Evolutionary conservation across 1,140 invertebrate genomes (phyloP).

Genomic region (Zaprionus ornatus): DNA sequence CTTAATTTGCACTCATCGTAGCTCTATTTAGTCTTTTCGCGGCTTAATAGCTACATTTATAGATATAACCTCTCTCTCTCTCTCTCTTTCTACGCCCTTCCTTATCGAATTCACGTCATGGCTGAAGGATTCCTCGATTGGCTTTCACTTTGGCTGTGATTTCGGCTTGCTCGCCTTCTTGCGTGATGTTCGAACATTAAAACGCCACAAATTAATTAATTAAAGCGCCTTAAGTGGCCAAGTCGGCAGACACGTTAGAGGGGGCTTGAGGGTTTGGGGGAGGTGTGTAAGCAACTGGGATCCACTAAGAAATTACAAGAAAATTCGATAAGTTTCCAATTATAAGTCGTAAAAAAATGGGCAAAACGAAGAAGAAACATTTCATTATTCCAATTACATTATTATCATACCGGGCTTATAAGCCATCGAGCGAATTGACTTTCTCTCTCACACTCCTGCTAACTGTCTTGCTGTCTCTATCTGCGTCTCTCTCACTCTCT

Average conservation of each 20-base stretch:
- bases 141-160: slow-evolving; percentile 42
- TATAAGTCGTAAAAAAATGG: slow-evolving; percentile 26
- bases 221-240: slow-evolving; percentile 63
- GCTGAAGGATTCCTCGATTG: slow-evolving; percentile 42
- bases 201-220: slow-evolving; percentile 78
- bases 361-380: slow-evolving; percentile 8
- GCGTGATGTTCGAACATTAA: slow-evolving; percentile 68
- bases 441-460: background rate
- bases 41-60: slow-evolving; percentile 38
- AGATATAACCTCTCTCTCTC: background rate
- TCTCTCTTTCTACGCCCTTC: background rate
- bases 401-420: slow-evolving; percentile 23
- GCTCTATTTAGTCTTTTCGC: background rate
- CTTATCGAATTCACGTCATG: slow-evolving; percentile 16
- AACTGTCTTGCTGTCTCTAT: background rate
- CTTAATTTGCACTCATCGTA: background rate
- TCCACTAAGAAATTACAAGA: slow-evolving; percentile 38
- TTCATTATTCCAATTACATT: slow-evolving; percentile 33
- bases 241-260: background rate
- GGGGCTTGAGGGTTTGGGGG: background rate
- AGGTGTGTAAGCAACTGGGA: background rate
- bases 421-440: slow-evolving; percentile 8
- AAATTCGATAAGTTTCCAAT: slow-evolving; percentile 44
- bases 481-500: background rate
- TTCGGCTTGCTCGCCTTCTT: slow-evolving; percentile 33